These are phyloP conservation scores for Platichthys stellatus DNA, from an alignment of 2,113 vertebrate species.

Conservation along the genomic window DNA sequence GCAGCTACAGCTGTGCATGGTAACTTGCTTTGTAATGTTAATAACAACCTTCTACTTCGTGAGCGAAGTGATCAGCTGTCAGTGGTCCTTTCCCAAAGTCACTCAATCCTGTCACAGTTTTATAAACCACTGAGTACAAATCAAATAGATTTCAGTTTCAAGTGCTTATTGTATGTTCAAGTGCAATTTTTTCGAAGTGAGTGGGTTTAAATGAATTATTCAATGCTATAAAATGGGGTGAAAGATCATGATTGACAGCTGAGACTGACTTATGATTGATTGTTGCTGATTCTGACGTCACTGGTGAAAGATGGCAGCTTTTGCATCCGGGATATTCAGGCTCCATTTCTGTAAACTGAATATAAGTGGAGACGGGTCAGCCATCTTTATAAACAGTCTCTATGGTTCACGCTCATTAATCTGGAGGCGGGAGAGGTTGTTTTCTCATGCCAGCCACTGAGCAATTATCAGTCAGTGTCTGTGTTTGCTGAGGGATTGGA, in stretches of 20 bases:
- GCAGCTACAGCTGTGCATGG: neutral
- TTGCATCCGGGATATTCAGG: neutral
- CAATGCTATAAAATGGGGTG: neutral
- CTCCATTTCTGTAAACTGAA: neutral
- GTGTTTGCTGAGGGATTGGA: neutral
- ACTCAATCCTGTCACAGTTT: neutral
- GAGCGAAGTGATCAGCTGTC: neutral
- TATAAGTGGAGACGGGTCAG: neutral
- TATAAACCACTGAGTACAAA: neutral
- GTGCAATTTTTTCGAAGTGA: no score
- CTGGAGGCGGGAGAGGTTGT: conserved; percentile 1
- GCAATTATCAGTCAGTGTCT: neutral
- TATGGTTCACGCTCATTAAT: neutral
- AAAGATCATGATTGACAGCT: neutral
- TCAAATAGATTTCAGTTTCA: no score
- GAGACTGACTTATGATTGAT: neutral
- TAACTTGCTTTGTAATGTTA: neutral
- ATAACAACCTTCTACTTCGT: neutral
- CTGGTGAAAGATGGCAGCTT: neutral
- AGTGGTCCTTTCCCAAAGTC: neutral
- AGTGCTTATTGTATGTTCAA: no score
- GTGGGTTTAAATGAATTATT: neutral
- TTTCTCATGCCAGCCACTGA: neutral
- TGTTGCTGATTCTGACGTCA: neutral
- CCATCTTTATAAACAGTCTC: no score